A percentile compares a stretch with the other conserved stretches of the same genome.
These are phyloP conservation scores for Anodontia alba DNA, from an alignment of 2,888 invertebrate genomes.

Conservation along the genomic window DNA sequence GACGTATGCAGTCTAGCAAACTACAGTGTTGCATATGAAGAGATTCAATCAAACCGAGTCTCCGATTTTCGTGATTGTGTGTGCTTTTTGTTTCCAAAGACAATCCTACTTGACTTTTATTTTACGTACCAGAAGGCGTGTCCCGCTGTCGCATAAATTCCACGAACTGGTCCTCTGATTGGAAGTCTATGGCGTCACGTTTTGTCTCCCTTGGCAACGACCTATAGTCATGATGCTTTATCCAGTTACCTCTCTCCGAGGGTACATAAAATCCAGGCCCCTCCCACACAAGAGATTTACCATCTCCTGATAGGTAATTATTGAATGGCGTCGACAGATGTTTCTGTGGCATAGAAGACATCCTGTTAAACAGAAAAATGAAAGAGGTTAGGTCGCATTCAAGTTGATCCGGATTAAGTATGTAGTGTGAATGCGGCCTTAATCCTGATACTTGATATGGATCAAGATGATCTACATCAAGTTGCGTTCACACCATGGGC, in stretches of 20 bases:
- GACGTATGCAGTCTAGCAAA: too few species aligned
- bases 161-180: constrained; percentile 80
- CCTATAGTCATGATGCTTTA: constrained; percentile 74
- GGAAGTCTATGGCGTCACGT: constrained; percentile 79
- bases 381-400: too few species aligned
- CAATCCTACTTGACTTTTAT: too few species aligned
- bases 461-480: too few species aligned
- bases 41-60: too few species aligned
- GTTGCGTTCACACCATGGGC: too few species aligned
- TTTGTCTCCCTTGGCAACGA: constrained; percentile 74
- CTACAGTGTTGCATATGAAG: too few species aligned
- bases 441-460: too few species aligned
- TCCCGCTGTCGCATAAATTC: constrained; percentile 77
- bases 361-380: constrained; percentile 25
- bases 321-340: constrained; percentile 73
- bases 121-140: constrained; percentile 73
- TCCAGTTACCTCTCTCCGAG: constrained; percentile 77
- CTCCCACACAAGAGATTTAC: constrained; percentile 75
- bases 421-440: too few species aligned
- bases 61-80: too few species aligned
- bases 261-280: constrained; percentile 80
- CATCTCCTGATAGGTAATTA: constrained; percentile 78
- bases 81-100: too few species aligned
- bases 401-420: too few species aligned
- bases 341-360: constrained; percentile 59